These are phyloP conservation scores for Celastrina argiolus DNA, from an alignment of 2,888 invertebrate species.

Conservation along the genomic window DNA sequence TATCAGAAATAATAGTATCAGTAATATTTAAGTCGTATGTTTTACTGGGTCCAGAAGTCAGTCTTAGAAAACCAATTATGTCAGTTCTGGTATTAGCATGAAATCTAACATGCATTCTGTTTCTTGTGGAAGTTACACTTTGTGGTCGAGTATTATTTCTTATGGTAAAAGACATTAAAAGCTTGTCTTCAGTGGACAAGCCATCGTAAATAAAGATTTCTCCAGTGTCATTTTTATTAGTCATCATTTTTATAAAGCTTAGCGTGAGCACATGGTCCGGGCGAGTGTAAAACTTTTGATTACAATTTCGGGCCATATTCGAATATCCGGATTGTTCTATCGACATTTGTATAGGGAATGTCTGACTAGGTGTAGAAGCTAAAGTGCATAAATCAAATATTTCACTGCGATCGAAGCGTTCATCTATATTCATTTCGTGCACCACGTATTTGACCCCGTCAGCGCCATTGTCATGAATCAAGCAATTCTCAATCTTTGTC, in stretches of 20 bases:
- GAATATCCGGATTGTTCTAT: slow-evolving; percentile 88
- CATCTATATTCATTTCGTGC: slow-evolving; percentile 87
- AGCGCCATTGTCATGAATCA: slow-evolving; percentile 89
- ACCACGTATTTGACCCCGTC: slow-evolving; percentile 94
- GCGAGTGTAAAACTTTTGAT: slow-evolving; percentile 87
- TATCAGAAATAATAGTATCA: slow-evolving; percentile 89
- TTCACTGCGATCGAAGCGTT: slow-evolving; percentile 84
- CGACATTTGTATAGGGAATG: slow-evolving; percentile 90
- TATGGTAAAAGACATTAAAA: slow-evolving; percentile 84
- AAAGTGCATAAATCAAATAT: slow-evolving; percentile 91
- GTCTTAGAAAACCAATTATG: slow-evolving; percentile 85
- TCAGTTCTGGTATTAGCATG: slow-evolving; percentile 84
- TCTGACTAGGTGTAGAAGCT: slow-evolving; percentile 89
- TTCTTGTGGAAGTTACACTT: slow-evolving; percentile 88
- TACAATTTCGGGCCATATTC: slow-evolving; percentile 83
- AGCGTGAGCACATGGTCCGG: slow-evolving; percentile 90
- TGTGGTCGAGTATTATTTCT: slow-evolving; percentile 93
- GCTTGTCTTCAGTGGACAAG: slow-evolving; percentile 81
- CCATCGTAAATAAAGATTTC: slow-evolving; percentile 89
- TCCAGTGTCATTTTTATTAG: slow-evolving; percentile 86
- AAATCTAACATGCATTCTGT: slow-evolving; percentile 89
- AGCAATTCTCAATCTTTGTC: slow-evolving; percentile 86
- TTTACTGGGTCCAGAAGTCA: slow-evolving; percentile 87
- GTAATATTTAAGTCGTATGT: slow-evolving; percentile 92
- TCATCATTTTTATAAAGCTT: slow-evolving; percentile 88